phyloP scores from a whole-genome alignment of 2,797 vertebrate genomes.

The Myotis planiceps region DNA sequence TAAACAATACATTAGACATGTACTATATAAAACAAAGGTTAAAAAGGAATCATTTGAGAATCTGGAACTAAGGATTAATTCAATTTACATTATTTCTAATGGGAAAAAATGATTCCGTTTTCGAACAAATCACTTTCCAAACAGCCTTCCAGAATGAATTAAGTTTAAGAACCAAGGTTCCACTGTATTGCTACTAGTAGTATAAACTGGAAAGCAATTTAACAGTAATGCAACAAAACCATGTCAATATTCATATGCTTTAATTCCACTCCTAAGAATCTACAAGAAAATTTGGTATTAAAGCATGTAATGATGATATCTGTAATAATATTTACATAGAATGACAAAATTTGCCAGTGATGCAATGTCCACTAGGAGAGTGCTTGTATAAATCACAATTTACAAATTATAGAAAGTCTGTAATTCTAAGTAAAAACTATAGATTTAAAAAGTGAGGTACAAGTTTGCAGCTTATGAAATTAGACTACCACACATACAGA shows the following conservation, averaged over 20 bases:
- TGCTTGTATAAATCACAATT: neutral
- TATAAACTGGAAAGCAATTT: neutral
- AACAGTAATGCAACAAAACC: neutral
- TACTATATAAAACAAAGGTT: no score
- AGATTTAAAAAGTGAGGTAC: neutral
- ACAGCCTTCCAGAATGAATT: no score
- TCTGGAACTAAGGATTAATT: no score
- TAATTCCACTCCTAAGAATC: neutral
- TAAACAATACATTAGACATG: no score
- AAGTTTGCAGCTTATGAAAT: neutral
- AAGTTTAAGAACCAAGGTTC: neutral
- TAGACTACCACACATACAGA: neutral
- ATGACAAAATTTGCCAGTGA: neutral
- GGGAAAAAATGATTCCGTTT: no score
- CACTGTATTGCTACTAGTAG: neutral
- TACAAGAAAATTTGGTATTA: neutral
- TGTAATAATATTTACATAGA: neutral
- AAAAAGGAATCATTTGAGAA: no score
- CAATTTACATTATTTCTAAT: no score
- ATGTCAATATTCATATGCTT: neutral
- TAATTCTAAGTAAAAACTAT: neutral
- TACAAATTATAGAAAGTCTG: neutral
- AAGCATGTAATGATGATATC: neutral
- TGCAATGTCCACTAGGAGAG: neutral
- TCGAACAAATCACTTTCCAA: no score